These are phyloP conservation scores for Hyphantria cunea DNA, from an alignment of 1,140 invertebrate genomes.

Conservation along the genomic window DNA sequence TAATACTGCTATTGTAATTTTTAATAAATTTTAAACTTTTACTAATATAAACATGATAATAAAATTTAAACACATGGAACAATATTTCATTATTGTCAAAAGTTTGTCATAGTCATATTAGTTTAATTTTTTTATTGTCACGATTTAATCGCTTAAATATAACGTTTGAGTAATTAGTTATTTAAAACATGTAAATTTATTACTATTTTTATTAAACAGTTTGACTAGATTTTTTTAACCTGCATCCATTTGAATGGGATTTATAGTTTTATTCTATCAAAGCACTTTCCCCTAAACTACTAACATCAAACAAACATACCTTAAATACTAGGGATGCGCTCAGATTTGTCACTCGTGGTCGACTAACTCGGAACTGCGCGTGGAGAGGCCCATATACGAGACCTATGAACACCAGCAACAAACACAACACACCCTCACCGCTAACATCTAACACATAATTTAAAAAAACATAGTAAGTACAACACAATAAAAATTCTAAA, in stretches of 20 bases:
- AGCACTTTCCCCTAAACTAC: conserved; percentile 70
- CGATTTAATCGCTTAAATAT: conserved; percentile 11
- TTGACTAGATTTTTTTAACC: conserved; percentile 26
- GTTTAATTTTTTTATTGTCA: conserved; percentile 5
- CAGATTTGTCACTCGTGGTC: conserved; percentile 19
- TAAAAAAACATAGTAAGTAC: conserved; percentile 38
- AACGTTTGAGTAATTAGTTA: conserved; percentile 2
- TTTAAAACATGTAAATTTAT: conserved; percentile 20
- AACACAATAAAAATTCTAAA: conserved; percentile 58
- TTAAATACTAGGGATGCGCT: conserved; percentile 29
- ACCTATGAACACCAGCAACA: neutral
- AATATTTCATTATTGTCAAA: conserved; percentile 7
- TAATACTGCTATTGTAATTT: no score
- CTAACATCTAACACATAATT: conserved; percentile 51
- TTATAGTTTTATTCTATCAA: conserved; percentile 55
- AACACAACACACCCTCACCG: neutral
- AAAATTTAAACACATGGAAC: no score
- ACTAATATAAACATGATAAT: no score
- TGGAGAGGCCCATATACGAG: neutral
- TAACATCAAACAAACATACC: conserved; percentile 69
- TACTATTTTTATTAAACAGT: conserved; percentile 13
- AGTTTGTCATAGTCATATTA: neutral
- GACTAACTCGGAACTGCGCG: neutral
- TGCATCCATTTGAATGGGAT: conserved; percentile 17
- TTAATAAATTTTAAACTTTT: no score